phyloP scores from a whole-genome alignment of 2,113 vertebrate species.

The Erythrolamprus reginae region DNA sequence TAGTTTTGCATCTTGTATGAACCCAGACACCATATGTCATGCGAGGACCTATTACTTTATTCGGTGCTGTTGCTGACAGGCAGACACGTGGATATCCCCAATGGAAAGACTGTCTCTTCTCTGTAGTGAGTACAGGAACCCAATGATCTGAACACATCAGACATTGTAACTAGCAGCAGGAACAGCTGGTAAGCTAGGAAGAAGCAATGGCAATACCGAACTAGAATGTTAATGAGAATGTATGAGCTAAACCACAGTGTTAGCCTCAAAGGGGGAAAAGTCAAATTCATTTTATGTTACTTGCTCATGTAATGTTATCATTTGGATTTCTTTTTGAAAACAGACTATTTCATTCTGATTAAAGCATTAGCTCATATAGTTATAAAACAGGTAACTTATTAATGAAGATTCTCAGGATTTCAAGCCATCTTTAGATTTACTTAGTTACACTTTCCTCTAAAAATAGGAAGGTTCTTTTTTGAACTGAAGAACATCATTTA shows the following conservation, averaged over 20 bases:
- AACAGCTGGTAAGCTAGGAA: conserved; percentile 97
- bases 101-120: conserved; percentile 74
- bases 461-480: background rate
- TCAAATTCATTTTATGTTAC: conserved; percentile 30
- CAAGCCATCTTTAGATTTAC: background rate
- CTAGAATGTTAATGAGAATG: conserved; percentile 89
- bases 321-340: background rate
- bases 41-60: conserved; percentile 88
- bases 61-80: conserved; percentile 85
- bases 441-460: background rate
- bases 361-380: background rate
- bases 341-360: background rate
- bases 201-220: conserved; percentile 70
- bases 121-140: conserved; percentile 71
- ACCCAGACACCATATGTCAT: conserved; percentile 99
- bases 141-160: conserved; percentile 88
- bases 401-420: background rate
- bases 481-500: accelerated
- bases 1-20: conserved; percentile 99
- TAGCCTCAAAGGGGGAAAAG: conserved; percentile 37
- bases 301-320: conserved; percentile 7
- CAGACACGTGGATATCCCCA: conserved; percentile 86
- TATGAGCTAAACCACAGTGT: conserved; percentile 50
- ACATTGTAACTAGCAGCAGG: conserved; percentile 92
- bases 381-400: background rate